Conservation (phyloP, 2,888 invertebrate genomes). For the Netelia inedita region DNA sequence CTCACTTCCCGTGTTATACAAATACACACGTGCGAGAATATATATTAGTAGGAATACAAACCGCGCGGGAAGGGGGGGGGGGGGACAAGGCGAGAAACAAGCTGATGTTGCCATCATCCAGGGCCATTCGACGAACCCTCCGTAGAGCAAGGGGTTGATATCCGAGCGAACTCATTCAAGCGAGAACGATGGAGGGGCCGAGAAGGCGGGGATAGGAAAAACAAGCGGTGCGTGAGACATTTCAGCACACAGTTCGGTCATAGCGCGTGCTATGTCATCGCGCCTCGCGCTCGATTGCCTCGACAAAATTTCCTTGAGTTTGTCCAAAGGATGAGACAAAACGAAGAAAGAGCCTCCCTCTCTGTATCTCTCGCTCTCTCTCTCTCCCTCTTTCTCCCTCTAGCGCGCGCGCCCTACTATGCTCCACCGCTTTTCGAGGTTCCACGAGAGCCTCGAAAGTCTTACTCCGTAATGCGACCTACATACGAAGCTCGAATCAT, state of each 20-base stretch:
- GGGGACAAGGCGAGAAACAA: conserved; percentile 30
- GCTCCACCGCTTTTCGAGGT: too few species aligned
- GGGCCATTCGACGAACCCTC: conserved; percentile 45
- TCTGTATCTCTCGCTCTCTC: not conserved
- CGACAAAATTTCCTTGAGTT: not conserved
- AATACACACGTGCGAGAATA: not conserved
- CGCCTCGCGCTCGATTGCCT: conserved; percentile 39
- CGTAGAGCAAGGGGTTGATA: conserved; percentile 6
- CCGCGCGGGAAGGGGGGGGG: not conserved
- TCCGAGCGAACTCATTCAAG: conserved; percentile 49
- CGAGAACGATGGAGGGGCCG: conserved; percentile 26
- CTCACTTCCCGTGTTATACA: too few species aligned
- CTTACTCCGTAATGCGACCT: not conserved
- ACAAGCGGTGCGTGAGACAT: conserved; percentile 55
- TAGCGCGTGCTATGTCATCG: conserved; percentile 42
- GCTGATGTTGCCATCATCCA: conserved; percentile 47
- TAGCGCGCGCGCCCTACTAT: too few species aligned
- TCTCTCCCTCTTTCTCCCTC: not conserved
- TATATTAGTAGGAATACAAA: conserved; percentile 16
- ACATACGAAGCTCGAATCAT: conserved; percentile 11
- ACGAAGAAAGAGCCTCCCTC: not conserved
- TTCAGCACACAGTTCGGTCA: conserved; percentile 28
- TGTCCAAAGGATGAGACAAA: not conserved
- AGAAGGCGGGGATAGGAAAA: conserved; percentile 20
- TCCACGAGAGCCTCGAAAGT: not conserved